A percentile compares a stretch with the other conserved stretches of the same genome.
Evolutionary conservation across 2,113 vertebrate genomes (phyloP).

Genomic region (Halichoeres trimaculatus): DNA sequence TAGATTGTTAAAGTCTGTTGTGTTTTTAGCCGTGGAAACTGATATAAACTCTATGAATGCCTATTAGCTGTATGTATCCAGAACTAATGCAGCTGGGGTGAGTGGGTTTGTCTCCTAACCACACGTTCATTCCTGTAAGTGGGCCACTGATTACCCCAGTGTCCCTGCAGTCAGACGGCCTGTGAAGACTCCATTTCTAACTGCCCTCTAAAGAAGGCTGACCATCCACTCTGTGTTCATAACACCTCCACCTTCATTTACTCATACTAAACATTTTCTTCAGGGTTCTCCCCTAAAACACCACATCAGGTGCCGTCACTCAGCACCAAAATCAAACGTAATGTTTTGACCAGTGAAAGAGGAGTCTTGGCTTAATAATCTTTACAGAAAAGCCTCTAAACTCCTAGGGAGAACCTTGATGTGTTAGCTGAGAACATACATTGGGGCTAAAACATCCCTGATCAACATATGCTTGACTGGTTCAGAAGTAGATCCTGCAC

Average conservation of each 20-base stretch:
- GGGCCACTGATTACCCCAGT: slow-evolving; percentile 44
- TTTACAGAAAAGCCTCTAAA: neutral
- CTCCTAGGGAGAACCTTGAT: slow-evolving; percentile 64
- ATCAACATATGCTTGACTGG: slow-evolving; percentile 35
- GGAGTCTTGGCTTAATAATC: neutral
- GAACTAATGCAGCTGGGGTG: slow-evolving; percentile 3
- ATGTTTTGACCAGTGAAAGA: slow-evolving; percentile 21
- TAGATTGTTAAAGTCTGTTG: neutral
- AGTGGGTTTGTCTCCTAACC: slow-evolving; percentile 18
- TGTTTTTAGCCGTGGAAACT: neutral
- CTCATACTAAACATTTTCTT: slow-evolving; percentile 38
- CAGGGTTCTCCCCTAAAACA: slow-evolving; percentile 62
- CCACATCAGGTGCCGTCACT: neutral
- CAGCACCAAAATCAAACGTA: neutral
- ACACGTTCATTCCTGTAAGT: slow-evolving; percentile 30
- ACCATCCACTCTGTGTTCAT: slow-evolving; percentile 40
- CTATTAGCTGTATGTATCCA: neutral
- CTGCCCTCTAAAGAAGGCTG: slow-evolving; percentile 29
- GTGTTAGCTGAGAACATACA: neutral
- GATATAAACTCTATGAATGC: neutral
- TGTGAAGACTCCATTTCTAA: slow-evolving; percentile 13
- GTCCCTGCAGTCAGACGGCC: slow-evolving; percentile 28
- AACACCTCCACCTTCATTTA: slow-evolving; percentile 58
- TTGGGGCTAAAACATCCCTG: slow-evolving; percentile 17
- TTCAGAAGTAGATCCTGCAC: slow-evolving; percentile 20